These are phyloP conservation scores for Chroicocephalus ridibundus DNA, from an alignment of 2,113 vertebrate species.

Conservation along the genomic window DNA sequence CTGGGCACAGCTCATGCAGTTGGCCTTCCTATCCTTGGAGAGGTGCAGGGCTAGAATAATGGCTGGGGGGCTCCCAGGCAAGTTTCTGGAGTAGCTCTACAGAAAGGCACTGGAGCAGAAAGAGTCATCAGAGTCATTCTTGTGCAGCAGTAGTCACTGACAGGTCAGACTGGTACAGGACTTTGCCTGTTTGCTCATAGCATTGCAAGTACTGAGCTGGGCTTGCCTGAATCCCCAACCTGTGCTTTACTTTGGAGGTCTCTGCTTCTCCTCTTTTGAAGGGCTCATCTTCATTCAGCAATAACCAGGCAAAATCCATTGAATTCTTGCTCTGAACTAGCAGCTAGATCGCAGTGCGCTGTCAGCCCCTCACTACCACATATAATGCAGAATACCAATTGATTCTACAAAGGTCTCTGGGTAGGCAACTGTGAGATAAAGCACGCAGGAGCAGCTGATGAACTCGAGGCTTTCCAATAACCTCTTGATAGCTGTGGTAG, in stretches of 20 bases:
- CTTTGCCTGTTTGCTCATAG: not conserved
- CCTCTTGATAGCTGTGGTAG: not conserved
- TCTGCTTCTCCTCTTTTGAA: not conserved
- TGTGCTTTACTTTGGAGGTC: not conserved
- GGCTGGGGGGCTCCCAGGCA: not conserved
- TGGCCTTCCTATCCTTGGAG: not conserved
- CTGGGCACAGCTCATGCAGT: not conserved
- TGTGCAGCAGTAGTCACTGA: not conserved
- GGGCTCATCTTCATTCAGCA: not conserved
- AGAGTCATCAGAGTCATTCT: not conserved
- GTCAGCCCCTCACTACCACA: not conserved
- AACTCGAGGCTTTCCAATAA: not conserved
- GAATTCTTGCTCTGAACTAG: not conserved
- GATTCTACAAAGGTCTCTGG: not conserved
- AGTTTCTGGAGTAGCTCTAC: not conserved
- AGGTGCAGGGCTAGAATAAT: not conserved
- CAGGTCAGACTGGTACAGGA: not conserved
- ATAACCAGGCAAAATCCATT: not conserved
- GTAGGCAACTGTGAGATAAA: not conserved
- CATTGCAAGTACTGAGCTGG: not conserved
- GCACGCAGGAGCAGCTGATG: not conserved
- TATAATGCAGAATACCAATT: not conserved
- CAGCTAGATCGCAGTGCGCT: not conserved
- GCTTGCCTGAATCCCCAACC: not conserved
- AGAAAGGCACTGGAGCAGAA: not conserved